phyloP scores from a whole-genome alignment of 2,113 vertebrate species.

The Ptilonorhynchus violaceus region DNA sequence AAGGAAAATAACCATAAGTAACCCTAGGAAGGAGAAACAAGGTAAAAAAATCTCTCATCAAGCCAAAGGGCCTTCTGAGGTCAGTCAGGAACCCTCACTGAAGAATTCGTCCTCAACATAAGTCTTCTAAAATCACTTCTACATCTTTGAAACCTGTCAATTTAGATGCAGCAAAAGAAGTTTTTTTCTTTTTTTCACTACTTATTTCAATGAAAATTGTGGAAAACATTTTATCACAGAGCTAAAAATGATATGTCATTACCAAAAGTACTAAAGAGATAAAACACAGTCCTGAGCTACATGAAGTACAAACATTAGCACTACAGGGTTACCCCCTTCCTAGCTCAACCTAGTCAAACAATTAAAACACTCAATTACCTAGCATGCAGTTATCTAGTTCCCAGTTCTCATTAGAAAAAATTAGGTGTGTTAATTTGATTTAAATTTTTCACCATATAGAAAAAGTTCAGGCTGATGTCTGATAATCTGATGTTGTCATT shows the following conservation, averaged over 20 bases:
- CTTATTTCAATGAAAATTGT: background rate
- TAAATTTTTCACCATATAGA: background rate
- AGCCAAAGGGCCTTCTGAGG: background rate
- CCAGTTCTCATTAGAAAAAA: background rate
- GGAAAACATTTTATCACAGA: background rate
- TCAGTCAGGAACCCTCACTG: background rate
- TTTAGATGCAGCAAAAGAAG: background rate
- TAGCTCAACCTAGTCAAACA: background rate
- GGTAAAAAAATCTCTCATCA: background rate
- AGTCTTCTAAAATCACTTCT: background rate
- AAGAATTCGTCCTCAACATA: background rate
- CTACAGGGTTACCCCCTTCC: background rate
- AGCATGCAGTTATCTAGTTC: background rate
- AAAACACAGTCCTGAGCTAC: background rate
- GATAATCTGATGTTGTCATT: background rate
- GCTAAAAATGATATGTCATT: background rate
- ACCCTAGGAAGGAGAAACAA: background rate
- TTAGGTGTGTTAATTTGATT: background rate
- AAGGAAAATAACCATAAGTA: background rate
- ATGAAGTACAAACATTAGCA: background rate
- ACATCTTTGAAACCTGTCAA: background rate
- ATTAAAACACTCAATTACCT: background rate
- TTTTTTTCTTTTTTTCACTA: background rate
- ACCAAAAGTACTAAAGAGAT: background rate
- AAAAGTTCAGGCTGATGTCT: background rate